These are phyloP conservation scores for Temnothorax rugatulus DNA, from an alignment of 2,888 invertebrate genomes.

Conservation along the genomic window DNA sequence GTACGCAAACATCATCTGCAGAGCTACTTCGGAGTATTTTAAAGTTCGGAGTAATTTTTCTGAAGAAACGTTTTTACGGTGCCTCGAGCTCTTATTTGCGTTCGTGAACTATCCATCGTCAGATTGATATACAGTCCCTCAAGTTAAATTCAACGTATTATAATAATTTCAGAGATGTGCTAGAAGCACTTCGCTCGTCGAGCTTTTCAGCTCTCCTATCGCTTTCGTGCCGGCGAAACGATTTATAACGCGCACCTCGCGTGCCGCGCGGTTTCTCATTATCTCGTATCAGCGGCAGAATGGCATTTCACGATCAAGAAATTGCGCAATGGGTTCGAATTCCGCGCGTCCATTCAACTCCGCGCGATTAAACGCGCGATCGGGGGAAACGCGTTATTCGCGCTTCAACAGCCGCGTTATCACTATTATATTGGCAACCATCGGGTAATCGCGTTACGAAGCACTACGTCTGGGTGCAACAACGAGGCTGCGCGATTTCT, in stretches of 20 bases:
- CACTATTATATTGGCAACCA: conserved; percentile 10
- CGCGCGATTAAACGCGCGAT: conserved; percentile 53
- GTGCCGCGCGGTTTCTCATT: conserved; percentile 54
- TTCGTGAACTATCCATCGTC: not conserved
- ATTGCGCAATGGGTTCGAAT: conserved; percentile 52
- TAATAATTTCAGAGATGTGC: not conserved
- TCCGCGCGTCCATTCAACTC: conserved; percentile 55
- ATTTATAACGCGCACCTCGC: conserved; percentile 34
- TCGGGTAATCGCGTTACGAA: not conserved
- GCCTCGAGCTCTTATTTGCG: not conserved
- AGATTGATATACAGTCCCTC: not conserved
- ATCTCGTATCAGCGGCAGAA: conserved; percentile 51
- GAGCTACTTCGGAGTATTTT: not conserved
- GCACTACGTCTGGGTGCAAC: not conserved
- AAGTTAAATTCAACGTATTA: not conserved
- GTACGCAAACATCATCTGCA: not conserved
- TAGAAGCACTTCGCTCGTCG: conserved; percentile 1
- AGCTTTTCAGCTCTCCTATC: conserved; percentile 19
- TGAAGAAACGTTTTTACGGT: not conserved
- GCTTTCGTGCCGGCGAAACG: conserved; percentile 9
- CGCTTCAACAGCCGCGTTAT: conserved; percentile 43
- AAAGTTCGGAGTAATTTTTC: not conserved
- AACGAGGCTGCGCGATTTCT: not conserved
- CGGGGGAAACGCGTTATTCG: conserved; percentile 31
- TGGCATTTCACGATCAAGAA: conserved; percentile 54